Base-by-base conservation (phyloP, 1,140 invertebrate genomes). In the Drosophila gunungcola region DNA sequence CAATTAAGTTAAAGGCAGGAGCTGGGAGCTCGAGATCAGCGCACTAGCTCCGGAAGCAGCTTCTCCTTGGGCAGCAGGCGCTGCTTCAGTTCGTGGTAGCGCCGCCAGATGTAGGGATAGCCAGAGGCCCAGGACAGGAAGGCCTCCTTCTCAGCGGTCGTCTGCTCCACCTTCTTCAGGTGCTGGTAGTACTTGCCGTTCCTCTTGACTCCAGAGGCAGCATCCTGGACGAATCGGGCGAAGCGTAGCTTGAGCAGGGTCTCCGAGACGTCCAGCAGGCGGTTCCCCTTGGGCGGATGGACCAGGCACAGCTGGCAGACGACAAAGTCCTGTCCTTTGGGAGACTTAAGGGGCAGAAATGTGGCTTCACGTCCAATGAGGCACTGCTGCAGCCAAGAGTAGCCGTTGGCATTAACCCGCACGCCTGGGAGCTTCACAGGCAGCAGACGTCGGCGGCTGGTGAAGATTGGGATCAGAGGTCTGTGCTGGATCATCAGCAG, bases 111-210 rank as follows among this genome's bases (percentile, higher is more conserved):
- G 36, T 60, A 90, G 3, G 90, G 90, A 76, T 88, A 76, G 16
- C 75, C 65, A n/a, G 90, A 64, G 1, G 74, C 68, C 80, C 83
- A 90, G 25, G 73, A 21, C 32, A 91, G 48, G 78, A 83, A 90
- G 25, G 90, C 78, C 53, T 91, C 85, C 39, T 81, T 88, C 13
- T 36, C 58, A 16, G 72, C 64, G 12, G 90, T 88, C 11, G 21
- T 74, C 12, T 25, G 54, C 60, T 91, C 90, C 43, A 91, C 86
- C 11, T 91, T 73, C 9, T 75, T 64, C 48, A 91, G 56, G 70
- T 91, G 73, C 21, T 91, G 76, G 46, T 91, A 91, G 38, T 91
- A 91, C 72, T 91, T 91, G 10, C 38, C 73, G 38, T 91, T 91
- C 16, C 49, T 52, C 36, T 91, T 91, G 4, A 91, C 52, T 1